These are phyloP conservation scores for Patella vulgata DNA, from an alignment of 1,140 invertebrate species.

Conservation along the genomic window DNA sequence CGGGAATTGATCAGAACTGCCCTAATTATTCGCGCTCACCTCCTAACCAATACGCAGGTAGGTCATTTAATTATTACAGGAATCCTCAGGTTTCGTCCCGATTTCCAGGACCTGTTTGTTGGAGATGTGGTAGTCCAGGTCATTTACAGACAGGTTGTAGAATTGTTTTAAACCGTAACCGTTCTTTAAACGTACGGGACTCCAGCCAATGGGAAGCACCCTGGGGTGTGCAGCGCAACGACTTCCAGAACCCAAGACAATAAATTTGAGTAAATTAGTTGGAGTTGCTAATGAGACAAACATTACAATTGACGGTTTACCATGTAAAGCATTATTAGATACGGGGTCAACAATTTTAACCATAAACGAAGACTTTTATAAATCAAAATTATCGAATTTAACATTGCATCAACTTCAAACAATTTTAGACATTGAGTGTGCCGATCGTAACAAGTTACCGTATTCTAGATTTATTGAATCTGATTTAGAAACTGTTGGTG, in stretches of 20 bases:
- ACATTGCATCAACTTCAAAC: constrained; percentile 9
- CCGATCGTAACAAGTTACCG: constrained; percentile 23
- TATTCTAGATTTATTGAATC: constrained; percentile 28
- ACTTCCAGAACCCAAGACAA: not conserved
- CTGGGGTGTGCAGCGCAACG: not conserved
- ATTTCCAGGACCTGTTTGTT: no score
- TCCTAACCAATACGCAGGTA: no score
- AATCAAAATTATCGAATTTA: constrained; percentile 5
- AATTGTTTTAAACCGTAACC: constrained; percentile 1
- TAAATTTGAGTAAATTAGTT: not conserved
- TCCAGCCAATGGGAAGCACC: not conserved
- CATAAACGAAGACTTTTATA: constrained; percentile 19
- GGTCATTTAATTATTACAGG: no score
- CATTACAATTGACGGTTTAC: not conserved
- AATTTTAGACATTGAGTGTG: constrained; percentile 25
- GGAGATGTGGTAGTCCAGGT: constrained; percentile 2
- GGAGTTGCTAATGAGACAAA: not conserved
- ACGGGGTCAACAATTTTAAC: constrained; percentile 21
- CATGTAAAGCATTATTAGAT: constrained; percentile 18
- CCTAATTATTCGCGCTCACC: no score
- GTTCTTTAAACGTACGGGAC: constrained; percentile 3
- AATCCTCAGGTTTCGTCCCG: no score
- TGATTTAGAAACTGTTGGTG: not conserved
- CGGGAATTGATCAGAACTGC: no score
- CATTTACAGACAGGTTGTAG: constrained; percentile 6